Conservation (phyloP, 1,140 invertebrate species). For the Aphaenogaster rudis region DNA sequence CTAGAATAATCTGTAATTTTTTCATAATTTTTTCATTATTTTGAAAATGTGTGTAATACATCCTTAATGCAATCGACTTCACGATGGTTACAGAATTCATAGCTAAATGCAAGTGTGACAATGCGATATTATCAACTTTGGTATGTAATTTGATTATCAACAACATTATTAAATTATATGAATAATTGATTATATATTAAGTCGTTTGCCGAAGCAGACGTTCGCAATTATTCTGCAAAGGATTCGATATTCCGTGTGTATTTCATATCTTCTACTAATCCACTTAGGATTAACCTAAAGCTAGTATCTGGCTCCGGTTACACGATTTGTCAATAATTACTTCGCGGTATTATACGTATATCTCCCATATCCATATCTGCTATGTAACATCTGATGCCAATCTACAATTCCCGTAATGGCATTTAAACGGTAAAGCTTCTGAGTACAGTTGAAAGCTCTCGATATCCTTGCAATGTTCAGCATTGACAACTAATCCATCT, state of each 20-base stretch:
- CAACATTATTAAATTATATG: background rate
- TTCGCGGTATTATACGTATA: conserved; percentile 30
- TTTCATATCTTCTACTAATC: background rate
- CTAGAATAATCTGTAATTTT: no score
- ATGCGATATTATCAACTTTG: background rate
- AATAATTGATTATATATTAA: background rate
- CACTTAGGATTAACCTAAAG: conserved; percentile 23
- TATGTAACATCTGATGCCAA: conserved; percentile 35
- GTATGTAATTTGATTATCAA: background rate
- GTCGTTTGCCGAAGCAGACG: background rate
- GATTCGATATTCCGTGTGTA: background rate
- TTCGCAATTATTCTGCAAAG: conserved; percentile 8
- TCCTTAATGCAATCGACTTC: background rate
- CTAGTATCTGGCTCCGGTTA: background rate
- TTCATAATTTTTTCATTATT: no score
- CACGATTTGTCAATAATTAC: conserved; percentile 59
- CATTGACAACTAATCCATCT: conserved; percentile 7
- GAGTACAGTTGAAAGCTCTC: conserved; percentile 4
- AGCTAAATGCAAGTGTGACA: background rate
- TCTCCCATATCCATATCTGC: conserved; percentile 13
- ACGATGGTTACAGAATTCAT: background rate
- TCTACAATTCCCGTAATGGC: conserved; percentile 29
- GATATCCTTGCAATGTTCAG: conserved; percentile 17
- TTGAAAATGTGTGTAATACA: no score
- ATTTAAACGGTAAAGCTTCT: conserved; percentile 31